Percentiles rank a stretch among this genome's conserved stretches.
Conservation (phyloP, 2,113 vertebrate genomes). For the Hemibagrus wyckioides region DNA sequence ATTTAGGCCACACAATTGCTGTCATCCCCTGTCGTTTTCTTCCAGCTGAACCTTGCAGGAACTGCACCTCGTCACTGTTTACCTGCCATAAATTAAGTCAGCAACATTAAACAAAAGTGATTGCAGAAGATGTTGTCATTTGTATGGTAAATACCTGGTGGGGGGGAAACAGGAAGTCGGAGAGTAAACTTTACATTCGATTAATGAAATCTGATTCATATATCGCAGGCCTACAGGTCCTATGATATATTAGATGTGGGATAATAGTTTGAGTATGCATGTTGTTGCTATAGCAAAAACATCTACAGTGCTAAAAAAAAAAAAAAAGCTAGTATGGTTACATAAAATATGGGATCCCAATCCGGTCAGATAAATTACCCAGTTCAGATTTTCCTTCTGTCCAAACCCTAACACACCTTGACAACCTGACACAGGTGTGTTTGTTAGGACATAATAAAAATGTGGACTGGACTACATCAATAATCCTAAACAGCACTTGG, state of each 20-base stretch:
- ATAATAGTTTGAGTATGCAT: neutral
- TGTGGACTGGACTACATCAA: neutral
- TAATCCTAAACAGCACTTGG: neutral
- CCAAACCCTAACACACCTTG: neutral
- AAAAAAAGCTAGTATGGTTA: neutral
- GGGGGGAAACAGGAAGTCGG: neutral
- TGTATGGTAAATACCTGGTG: conserved; percentile 5
- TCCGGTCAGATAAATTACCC: neutral
- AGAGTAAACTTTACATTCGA: conserved; percentile 11
- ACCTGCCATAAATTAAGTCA: conserved; percentile 10
- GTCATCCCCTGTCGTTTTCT: conserved; percentile 52
- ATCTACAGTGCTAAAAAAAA: neutral
- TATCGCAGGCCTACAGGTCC: neutral
- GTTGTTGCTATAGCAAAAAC: too few species aligned
- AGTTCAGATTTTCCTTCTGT: neutral
- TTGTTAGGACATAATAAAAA: conserved; percentile 1
- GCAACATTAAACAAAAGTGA: conserved; percentile 8
- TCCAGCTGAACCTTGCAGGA: conserved; percentile 52
- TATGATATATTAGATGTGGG: neutral
- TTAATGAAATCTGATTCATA: neutral
- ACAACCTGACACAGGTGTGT: neutral
- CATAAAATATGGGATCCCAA: neutral
- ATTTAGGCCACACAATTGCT: conserved; percentile 73
- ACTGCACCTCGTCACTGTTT: conserved; percentile 34
- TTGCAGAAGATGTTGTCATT: neutral